Evolutionary conservation across 2,113 vertebrate genomes (phyloP).

Genomic region (Melozone crissalis): DNA sequence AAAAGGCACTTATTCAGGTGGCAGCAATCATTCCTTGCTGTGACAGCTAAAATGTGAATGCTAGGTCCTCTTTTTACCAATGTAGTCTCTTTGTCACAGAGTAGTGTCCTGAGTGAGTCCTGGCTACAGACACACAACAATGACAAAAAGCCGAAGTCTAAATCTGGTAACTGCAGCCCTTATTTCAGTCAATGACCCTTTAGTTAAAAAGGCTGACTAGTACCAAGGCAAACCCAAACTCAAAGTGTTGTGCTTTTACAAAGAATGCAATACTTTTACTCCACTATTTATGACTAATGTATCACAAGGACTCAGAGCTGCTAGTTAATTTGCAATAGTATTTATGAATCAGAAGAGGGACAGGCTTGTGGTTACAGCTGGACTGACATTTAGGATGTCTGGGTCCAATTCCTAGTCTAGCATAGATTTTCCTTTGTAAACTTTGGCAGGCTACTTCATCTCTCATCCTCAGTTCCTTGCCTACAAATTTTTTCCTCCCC

Average conservation of each 20-base stretch:
- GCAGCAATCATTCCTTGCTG: background rate
- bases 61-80: background rate
- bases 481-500: constrained; percentile 1
- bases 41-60: background rate
- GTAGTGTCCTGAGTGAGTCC: background rate
- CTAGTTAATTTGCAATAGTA: constrained; percentile 8
- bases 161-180: background rate
- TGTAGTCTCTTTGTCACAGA: background rate
- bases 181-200: background rate
- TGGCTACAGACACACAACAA: background rate
- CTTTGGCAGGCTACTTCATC: constrained; percentile 9
- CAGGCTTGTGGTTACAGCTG: constrained; percentile 25
- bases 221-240: background rate
- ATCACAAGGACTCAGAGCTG: background rate
- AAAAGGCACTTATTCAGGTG: background rate
- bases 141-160: background rate
- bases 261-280: background rate
- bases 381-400: constrained; percentile 56
- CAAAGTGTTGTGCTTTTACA: background rate
- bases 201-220: background rate
- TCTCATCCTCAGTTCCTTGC: background rate
- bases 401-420: constrained; percentile 44
- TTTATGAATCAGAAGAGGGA: constrained; percentile 47
- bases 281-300: background rate
- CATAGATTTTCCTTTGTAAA: constrained; percentile 44